Percentiles rank a stretch among this genome's conserved stretches.
Conservation (phyloP, 2,888 invertebrate genomes). For the Drosophila meridiana region DNA sequence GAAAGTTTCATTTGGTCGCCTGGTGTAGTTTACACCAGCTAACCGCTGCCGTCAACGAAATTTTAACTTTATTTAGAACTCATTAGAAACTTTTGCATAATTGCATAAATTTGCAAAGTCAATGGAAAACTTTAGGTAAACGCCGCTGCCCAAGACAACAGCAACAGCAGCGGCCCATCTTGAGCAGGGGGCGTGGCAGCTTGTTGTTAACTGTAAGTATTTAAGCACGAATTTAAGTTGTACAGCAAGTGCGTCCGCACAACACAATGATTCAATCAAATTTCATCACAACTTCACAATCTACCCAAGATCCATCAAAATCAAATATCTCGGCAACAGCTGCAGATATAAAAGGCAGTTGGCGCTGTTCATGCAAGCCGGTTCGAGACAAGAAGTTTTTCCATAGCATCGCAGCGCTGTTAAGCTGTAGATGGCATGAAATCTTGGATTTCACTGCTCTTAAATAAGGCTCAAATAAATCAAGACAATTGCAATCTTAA, state of each 20-base stretch:
- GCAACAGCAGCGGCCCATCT: neutral
- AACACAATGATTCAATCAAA: conserved; percentile 10
- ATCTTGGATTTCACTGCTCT: too few species aligned
- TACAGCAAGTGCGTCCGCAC: neutral
- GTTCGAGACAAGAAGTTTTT: neutral
- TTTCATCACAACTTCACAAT: conserved; percentile 2
- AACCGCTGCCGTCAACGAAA: conserved; percentile 70
- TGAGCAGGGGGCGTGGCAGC: conserved; percentile 1
- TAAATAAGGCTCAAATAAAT: neutral
- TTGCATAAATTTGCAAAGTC: conserved; percentile 80
- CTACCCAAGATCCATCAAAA: neutral
- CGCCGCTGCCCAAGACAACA: conserved; percentile 11
- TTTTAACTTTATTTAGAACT: conserved; percentile 77
- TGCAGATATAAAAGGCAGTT: neutral
- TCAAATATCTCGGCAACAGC: neutral
- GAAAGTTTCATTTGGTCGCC: conserved; percentile 61
- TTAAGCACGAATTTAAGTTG: neutral
- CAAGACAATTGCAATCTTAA: neutral
- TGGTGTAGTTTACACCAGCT: conserved; percentile 69
- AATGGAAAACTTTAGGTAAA: conserved; percentile 66
- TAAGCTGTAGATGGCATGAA: neutral
- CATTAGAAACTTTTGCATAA: conserved; percentile 79
- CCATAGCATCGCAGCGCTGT: neutral
- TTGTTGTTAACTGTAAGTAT: neutral
- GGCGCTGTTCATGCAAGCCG: neutral